Base-by-base conservation (phyloP, 2,888 invertebrate genomes). In the Alloplasta piceator region DNA sequence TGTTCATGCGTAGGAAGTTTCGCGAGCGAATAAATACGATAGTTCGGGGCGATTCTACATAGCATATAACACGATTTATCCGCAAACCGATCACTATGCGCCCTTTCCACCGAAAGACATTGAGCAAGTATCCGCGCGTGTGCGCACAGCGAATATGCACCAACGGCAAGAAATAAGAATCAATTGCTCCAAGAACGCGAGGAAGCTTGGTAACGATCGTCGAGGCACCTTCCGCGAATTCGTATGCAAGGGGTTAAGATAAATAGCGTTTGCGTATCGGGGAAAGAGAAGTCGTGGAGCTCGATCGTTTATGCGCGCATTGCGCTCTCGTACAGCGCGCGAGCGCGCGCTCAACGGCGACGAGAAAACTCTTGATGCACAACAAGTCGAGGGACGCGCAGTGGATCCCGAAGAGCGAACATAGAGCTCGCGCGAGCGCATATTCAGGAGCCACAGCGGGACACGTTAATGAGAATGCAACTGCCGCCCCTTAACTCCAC, bases 391-490 rank as follows among this genome's bases (percentile, higher is more conserved):
- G 48, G 12, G 48, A 48, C 12, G 48, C 48, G 48, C 48, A 6
- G 7, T 7, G 26, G 3, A 26, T 26, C 26, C 26, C 26, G 26
- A 26, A 26, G 26, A 52, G 52, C 7, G 1, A 52, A 52, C 12
- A 52, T 7, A 55, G 12, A 68, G 56, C 43, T 68, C 68, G 68
- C 39, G 60, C 60, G 12, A 61, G 66, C 77, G 58, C 67, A 80
- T 79, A 74, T 78, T 80, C 78, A 83, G 82, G 68, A 80, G 85
- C 84, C 78, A 83, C 83, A 85, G 84, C 82, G 83, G 81, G 81
- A 83, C 26, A 26, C 83, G 86, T 85, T 88, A 88, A 88, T 87
- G 87, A 88, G 88, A 86, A 87, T 87, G 84, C 86, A 86, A 86
- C 83, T 84, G 82, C 81, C 80, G 83, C 77, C 78, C 77, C 85